These are phyloP conservation scores for Pocillopora meandrina DNA, from an alignment of 92 coral and sea anemone genomes.

Conservation along the genomic window DNA sequence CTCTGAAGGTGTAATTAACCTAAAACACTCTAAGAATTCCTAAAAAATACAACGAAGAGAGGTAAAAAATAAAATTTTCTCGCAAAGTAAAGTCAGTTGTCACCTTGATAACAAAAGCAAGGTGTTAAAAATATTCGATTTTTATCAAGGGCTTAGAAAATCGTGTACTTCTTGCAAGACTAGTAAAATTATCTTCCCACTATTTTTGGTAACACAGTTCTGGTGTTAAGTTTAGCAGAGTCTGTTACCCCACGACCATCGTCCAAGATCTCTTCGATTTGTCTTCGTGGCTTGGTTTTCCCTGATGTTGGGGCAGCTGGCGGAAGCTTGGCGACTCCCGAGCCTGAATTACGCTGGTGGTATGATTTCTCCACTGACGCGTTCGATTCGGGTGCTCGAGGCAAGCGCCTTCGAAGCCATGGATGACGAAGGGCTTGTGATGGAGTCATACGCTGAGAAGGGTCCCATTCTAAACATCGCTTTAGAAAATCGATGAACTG, in stretches of 20 bases:
- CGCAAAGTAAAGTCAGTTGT: not conserved
- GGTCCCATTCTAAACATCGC: slow-evolving; percentile 97
- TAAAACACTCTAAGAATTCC: slow-evolving; percentile 22
- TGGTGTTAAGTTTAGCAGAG: slow-evolving; percentile 70
- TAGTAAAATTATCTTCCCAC: slow-evolving; percentile 78
- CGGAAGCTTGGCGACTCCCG: slow-evolving; percentile 83
- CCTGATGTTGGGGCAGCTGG: slow-evolving; percentile 95
- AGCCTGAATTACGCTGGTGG: slow-evolving; percentile 68
- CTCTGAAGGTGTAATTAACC: slow-evolving; percentile 20
- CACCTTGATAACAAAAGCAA: not conserved
- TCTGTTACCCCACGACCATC: slow-evolving; percentile 54
- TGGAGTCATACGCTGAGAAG: slow-evolving; percentile 89
- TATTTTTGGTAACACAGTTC: slow-evolving; percentile 99
- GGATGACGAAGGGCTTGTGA: slow-evolving; percentile 96
- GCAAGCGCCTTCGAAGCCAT: slow-evolving; percentile 93
- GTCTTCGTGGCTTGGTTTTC: slow-evolving; percentile 76
- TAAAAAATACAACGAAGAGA: not conserved
- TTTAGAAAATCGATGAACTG: slow-evolving; percentile 89
- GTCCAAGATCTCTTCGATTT: slow-evolving; percentile 69
- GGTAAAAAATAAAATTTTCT: not conserved
- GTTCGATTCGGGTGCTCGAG: slow-evolving; percentile 91
- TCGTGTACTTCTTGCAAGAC: not conserved
- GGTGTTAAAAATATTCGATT: not conserved
- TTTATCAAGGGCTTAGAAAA: not conserved
- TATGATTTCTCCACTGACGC: slow-evolving; percentile 60